Base-by-base conservation (phyloP, 30 jellyfish, hydroid and myxozoan genomes). In the Sanderia malayensis region DNA sequence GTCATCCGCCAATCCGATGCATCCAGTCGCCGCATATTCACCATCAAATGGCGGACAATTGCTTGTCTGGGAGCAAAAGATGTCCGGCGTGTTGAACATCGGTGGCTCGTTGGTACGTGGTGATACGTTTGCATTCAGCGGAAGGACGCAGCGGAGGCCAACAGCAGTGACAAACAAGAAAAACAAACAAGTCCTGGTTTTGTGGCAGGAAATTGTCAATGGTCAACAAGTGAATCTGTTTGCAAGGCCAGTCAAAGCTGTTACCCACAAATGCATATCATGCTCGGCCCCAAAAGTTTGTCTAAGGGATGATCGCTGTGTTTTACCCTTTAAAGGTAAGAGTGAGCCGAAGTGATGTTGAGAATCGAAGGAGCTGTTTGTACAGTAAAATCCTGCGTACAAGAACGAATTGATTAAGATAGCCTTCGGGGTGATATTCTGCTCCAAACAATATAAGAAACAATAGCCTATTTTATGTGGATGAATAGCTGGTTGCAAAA, bases 161-260 rank as follows among this genome's bases (percentile, higher is more conserved):
- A 3, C 61, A 8, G 20, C 46, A 27, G 94, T 82, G 44, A 18
- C 82, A 23, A 82, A 82, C 34, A 34, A 52, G 63, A 44, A 62
- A 21, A 61, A 46, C 47, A 62, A 72, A 9, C 63, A 70, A 13
- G 82, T 71, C 2, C 55, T 82, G 33, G 82, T 66, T 15, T 32
- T 73, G 44, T 82, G 94, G 94, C 74, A 70, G 47, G 94, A 82
- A 34, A 76, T 59, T 15, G 28, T 47, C 3, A 72, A 37, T 25
- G 81, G 47, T 25, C 46, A 71, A 24, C 94, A 82, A 61, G 33
- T 74, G 1, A 82, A 71, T 71, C 8, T 82, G 44, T 82, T 60
- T 72, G 94, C 76, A 7, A 53, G 71, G 31, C 30, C 27, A 4
- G 28, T 82, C 52, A 71, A 73, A 47, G 79, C 94, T 27, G 82